Evolutionary conservation across 2,113 vertebrate species (phyloP).

Genomic region (Phaetusa simplex): DNA sequence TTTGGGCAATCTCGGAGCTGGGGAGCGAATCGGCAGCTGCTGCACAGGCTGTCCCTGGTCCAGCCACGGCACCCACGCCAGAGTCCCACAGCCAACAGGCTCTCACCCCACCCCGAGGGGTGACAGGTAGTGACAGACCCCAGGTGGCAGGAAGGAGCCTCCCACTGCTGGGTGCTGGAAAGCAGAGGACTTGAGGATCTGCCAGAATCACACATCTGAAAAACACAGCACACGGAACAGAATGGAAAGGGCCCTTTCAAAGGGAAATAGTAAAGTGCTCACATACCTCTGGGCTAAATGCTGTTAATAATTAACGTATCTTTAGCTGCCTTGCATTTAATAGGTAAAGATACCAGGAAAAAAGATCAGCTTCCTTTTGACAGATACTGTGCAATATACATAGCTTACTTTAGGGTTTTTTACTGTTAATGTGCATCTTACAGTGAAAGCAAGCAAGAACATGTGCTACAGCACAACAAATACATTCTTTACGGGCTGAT

Average conservation of each 20-base stretch:
- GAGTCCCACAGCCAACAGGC: fast-evolving
- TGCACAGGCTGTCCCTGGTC: background rate
- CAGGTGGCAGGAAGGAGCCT: background rate
- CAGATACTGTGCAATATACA: background rate
- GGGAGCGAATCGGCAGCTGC: background rate
- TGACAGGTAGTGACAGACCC: background rate
- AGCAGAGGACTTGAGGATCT: fast-evolving
- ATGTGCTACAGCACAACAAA: background rate
- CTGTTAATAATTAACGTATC: background rate
- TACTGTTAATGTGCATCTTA: background rate
- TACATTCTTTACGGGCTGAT: background rate
- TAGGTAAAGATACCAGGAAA: background rate
- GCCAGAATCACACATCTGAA: fast-evolving
- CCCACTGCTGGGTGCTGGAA: too few species aligned
- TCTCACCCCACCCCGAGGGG: background rate
- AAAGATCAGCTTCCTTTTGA: background rate
- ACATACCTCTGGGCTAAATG: fast-evolving
- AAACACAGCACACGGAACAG: fast-evolving
- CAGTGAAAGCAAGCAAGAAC: background rate
- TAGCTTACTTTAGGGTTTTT: background rate
- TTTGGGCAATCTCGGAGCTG: background rate
- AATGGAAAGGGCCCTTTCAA: background rate
- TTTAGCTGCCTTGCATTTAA: background rate
- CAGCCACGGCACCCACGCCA: fast-evolving
- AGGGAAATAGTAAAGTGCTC: background rate